Conservation (phyloP, 2,888 invertebrate species). For the Drosophila colorata region DNA sequence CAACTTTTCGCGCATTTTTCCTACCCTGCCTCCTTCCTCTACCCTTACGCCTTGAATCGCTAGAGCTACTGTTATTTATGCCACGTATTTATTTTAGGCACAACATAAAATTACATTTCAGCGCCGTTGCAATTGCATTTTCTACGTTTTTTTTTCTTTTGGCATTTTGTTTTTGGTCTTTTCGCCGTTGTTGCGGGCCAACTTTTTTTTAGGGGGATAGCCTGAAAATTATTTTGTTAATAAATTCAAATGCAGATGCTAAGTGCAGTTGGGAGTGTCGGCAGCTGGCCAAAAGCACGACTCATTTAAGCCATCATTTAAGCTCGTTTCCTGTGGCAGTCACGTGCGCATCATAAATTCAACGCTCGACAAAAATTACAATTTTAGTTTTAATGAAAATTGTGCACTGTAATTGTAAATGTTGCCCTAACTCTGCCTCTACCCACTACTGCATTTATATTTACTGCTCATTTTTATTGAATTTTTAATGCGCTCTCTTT, state of each 20-base stretch:
- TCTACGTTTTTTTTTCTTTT: constrained; percentile 1
- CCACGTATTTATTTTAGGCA: constrained; percentile 60
- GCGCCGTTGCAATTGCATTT: constrained; percentile 30
- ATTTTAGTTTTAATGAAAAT: constrained; percentile 76
- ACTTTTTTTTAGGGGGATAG: constrained; percentile 32
- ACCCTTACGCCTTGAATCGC: not conserved
- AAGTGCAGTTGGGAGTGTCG: constrained; percentile 27
- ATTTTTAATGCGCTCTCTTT: constrained; percentile 59
- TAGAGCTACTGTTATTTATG: constrained; percentile 38
- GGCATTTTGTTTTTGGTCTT: constrained; percentile 9
- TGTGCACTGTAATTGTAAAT: constrained; percentile 42
- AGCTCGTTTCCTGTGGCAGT: constrained; percentile 47
- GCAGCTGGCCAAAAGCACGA: constrained; percentile 51
- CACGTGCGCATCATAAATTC: constrained; percentile 63
- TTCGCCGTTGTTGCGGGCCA: constrained; percentile 40
- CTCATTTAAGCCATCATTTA: constrained; percentile 73
- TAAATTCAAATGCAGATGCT: constrained; percentile 71
- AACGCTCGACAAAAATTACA: constrained; percentile 58
- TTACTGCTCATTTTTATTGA: constrained; percentile 65
- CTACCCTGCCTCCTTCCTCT: not conserved
- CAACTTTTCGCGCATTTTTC: constrained; percentile 22
- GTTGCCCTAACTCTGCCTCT: not conserved
- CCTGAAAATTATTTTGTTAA: constrained; percentile 65
- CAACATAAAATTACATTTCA: constrained; percentile 61
- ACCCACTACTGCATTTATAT: constrained; percentile 41